These are phyloP conservation scores for Odiellus spinosus DNA, from an alignment of 2,888 invertebrate genomes.

Conservation along the genomic window DNA sequence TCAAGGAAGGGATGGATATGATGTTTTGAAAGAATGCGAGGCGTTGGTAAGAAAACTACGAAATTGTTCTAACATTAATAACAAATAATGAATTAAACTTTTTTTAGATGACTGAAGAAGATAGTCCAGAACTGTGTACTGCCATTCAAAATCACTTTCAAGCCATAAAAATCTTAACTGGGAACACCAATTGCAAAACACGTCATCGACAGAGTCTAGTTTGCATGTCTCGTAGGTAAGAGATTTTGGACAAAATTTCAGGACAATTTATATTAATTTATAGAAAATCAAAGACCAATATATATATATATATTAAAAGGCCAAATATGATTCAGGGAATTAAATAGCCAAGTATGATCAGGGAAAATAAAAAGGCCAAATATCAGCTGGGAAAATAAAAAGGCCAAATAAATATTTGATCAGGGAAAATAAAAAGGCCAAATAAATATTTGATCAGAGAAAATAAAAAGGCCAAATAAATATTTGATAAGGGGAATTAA, in stretches of 20 bases:
- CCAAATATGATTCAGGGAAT: too few species aligned
- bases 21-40: slow-evolving; percentile 53
- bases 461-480: too few species aligned
- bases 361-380: too few species aligned
- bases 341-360: too few species aligned
- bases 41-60: slow-evolving; percentile 44
- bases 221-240: slow-evolving; percentile 54
- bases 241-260: slow-evolving; percentile 2
- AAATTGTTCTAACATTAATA: neutral
- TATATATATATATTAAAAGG: too few species aligned
- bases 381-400: too few species aligned
- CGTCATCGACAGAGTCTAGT: slow-evolving; percentile 73
- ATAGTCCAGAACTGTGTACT: slow-evolving; percentile 65
- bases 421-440: too few species aligned
- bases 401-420: too few species aligned
- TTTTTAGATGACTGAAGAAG: slow-evolving; percentile 58
- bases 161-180: slow-evolving; percentile 61
- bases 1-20: slow-evolving; percentile 70
- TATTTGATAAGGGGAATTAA: too few species aligned
- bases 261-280: neutral
- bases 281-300: neutral
- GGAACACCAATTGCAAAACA: slow-evolving; percentile 44
- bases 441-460: too few species aligned
- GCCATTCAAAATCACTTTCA: slow-evolving; percentile 79
- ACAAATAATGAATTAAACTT: neutral